Evolutionary conservation across 2,113 vertebrate species (phyloP).

Genomic region (Phylloscopus trochilus): DNA sequence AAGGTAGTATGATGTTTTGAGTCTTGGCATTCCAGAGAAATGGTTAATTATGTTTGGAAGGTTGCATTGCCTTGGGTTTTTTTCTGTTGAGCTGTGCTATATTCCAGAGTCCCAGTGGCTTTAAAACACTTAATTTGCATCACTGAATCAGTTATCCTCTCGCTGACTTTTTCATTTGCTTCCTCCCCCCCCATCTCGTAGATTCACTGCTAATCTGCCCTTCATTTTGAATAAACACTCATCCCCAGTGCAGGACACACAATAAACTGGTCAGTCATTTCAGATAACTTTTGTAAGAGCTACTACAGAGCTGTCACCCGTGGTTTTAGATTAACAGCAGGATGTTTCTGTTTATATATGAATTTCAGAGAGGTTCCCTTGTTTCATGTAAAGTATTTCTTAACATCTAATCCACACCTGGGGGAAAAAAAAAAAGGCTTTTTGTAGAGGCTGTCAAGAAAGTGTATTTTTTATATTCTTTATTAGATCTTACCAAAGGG

Average conservation of each 20-base stretch:
- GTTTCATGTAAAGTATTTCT: not conserved
- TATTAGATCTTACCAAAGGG: not conserved
- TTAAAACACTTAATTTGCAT: not conserved
- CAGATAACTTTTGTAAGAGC: not conserved
- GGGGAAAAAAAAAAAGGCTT: not conserved
- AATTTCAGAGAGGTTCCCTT: not conserved
- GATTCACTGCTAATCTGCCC: not conserved
- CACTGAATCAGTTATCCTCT: not conserved
- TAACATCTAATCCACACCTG: not conserved
- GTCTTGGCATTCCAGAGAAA: not conserved
- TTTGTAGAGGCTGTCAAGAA: not conserved
- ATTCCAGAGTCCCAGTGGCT: not conserved
- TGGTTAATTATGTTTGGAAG: not conserved
- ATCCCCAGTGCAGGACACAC: not conserved
- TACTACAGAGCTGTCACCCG: not conserved
- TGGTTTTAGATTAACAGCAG: not conserved
- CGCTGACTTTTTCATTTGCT: not conserved
- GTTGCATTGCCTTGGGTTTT: not conserved
- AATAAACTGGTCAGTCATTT: not conserved
- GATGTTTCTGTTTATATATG: not conserved
- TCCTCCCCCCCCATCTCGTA: not conserved
- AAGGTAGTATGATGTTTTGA: not conserved
- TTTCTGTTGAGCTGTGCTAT: not conserved
- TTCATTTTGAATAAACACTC: not conserved
- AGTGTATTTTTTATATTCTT: not conserved